Base-by-base conservation (phyloP, 2,888 invertebrate species). In the Coecobrya sp. region DNA sequence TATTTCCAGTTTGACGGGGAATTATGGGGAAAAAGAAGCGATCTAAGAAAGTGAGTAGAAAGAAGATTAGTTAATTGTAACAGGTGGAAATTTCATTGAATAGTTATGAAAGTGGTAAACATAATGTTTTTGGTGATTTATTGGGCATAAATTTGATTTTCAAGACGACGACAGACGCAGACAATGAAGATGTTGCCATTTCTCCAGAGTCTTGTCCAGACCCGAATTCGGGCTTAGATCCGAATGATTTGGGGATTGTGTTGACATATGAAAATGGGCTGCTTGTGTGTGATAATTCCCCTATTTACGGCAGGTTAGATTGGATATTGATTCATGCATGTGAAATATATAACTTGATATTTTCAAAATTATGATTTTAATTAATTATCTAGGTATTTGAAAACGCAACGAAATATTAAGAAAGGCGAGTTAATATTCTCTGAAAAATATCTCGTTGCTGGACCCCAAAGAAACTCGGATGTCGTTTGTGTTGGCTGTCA, bases 401-500 rank as follows among this genome's bases (percentile, higher is more conserved):
- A 92, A 85, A 86, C 95, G 0, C 93, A 89, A 82, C 82, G 88
- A 19, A 88, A 89, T 59, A 85, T 94, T 0, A 93, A 93, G 22
- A 92, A 93, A 68, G 95, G 95, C 3, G 92, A 93, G 0, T 49
- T 95, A 27, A 86, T 95, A 27, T 84, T 95, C 8, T 91, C 94
- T 10, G 95, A 95, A 93, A 96, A 96, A 5, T 95, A 94, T 22
- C 73, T 95, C 0, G 93, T 95, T 0, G 93, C 95, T 11, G 95
- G 95, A 11, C 95, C 95, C 0, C 93, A 94, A 68, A 82, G 93
- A 13, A 93, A 94, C 8, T 93, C 94, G 0, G 93, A 94, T 22
- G 93, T 94, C 10, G 93, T 95, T 25, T 95, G 95, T 73, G 94
- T 95, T 42, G 95, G 95, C 0, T 95, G 95, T 92, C 95, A 95